Base-by-base conservation (phyloP, 2,888 invertebrate genomes). In the Abscondita cerata region DNA sequence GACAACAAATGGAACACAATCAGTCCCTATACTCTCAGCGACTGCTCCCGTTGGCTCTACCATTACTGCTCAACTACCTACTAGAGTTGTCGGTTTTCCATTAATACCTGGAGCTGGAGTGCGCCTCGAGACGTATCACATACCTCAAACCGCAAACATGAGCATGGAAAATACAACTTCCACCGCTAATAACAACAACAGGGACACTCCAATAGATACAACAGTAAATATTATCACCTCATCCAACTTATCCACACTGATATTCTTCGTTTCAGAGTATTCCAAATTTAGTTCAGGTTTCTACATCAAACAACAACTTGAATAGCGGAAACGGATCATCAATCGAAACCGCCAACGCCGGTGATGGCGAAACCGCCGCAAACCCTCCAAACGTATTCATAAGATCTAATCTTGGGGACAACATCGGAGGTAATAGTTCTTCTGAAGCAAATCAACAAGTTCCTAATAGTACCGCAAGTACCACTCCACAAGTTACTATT, bases 111-210 rank as follows among this genome's bases (percentile, higher is more conserved):
- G 67, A 4, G 64, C 73, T 0, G 69, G 73, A 4, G 75, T 78
- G 67, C 72, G 77, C 20, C 75, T 78, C 9, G 76, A 77, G 62
- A 75, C 78, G 11, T 73, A 78, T 54, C 79, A 79, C 1, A 65
- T 76, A 52, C 55, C 71, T n/a, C 63, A 51, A 19, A 5, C 61
- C 6, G 33, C 36, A 18, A 63, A 40, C 47, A 58, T 52, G 8
- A 33, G 48, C n/a, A 13, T 51, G 1, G 57, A 41, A 33, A 40
- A 50, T 44, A 1, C 52, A 6, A 31, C n/a, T 44, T 1, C 40
- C 9, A 41, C 41, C 20, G n/a, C 18, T 31, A 52, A 50, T 13
- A 48, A 53, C 51, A 48, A 62, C 50, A 50, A 57, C 36, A 53
- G 47, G 33, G 53, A 44, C 60, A 12, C 52, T 66, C 20, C 54